Evolutionary conservation across 2,113 vertebrate genomes (phyloP).

Genomic region (Solea senegalensis): DNA sequence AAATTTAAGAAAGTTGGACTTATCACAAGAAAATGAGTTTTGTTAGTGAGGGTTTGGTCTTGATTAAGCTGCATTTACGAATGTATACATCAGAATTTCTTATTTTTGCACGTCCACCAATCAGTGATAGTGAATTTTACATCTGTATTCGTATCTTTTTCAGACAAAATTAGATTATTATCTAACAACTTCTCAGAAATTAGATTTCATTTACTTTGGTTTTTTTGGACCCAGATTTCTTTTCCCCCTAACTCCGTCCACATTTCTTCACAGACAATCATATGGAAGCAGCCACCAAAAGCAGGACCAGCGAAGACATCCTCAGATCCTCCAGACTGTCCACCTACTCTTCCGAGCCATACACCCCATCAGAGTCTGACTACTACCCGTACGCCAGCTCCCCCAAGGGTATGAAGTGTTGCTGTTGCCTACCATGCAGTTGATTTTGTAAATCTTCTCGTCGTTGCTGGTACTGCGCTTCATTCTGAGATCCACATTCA

Average conservation of each 20-base stretch:
- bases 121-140: too few relatives aligned
- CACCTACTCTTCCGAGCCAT: constrained; percentile 91
- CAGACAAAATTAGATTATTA: too few relatives aligned
- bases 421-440: too few relatives aligned
- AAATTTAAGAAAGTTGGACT: too few relatives aligned
- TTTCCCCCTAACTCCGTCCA: neutral
- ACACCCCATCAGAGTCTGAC: constrained; percentile 88
- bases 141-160: too few relatives aligned
- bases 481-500: constrained; percentile 22
- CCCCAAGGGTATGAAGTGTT: constrained; percentile 86
- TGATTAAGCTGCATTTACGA: too few relatives aligned
- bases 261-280: constrained; percentile 81
- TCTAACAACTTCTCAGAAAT: too few relatives aligned
- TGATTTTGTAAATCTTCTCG: neutral
- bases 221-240: neutral
- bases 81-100: too few relatives aligned
- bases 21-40: too few relatives aligned
- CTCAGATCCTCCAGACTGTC: constrained; percentile 91
- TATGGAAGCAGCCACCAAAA: constrained; percentile 88
- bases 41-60: too few relatives aligned
- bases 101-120: too few relatives aligned
- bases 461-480: too few relatives aligned
- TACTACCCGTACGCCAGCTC: constrained; percentile 92
- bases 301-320: constrained; percentile 97
- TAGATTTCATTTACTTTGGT: neutral